A percentile compares a stretch with the other conserved stretches of the same genome.
Evolutionary conservation across 2,113 vertebrate species (phyloP).

Genomic region (Aix galericulata): DNA sequence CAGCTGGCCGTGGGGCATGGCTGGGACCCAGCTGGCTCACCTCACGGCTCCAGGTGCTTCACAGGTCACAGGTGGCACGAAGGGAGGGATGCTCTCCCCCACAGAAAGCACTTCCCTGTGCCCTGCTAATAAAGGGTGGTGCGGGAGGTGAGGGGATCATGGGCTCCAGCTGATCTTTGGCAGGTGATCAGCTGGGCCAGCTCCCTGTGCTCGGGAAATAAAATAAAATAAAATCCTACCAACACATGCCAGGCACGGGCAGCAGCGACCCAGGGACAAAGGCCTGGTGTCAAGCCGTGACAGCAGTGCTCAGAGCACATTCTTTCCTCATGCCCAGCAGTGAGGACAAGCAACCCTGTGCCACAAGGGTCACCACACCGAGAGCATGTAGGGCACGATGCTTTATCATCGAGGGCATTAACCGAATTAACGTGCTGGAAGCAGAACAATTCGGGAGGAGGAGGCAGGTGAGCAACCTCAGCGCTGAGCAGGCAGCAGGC

Average conservation of each 20-base stretch:
- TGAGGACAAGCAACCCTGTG: not conserved
- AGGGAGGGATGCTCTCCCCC: not conserved
- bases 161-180: not conserved
- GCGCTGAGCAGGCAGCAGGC: not conserved
- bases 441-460: not conserved
- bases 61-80: not conserved
- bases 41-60: not conserved
- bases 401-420: not conserved
- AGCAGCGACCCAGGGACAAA: not conserved
- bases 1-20: not conserved
- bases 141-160: not conserved
- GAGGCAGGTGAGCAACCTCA: not conserved
- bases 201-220: not conserved
- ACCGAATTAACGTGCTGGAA: not conserved
- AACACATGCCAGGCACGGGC: not conserved
- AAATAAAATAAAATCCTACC: not conserved
- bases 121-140: not conserved
- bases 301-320: fast-evolving
- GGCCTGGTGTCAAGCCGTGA: not conserved
- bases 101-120: not conserved
- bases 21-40: not conserved
- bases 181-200: not conserved
- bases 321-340: not conserved
- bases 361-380: not conserved
- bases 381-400: not conserved